Evolutionary conservation across 1,140 invertebrate genomes (phyloP).

Genomic region (Gonioctena quinquepunctata): DNA sequence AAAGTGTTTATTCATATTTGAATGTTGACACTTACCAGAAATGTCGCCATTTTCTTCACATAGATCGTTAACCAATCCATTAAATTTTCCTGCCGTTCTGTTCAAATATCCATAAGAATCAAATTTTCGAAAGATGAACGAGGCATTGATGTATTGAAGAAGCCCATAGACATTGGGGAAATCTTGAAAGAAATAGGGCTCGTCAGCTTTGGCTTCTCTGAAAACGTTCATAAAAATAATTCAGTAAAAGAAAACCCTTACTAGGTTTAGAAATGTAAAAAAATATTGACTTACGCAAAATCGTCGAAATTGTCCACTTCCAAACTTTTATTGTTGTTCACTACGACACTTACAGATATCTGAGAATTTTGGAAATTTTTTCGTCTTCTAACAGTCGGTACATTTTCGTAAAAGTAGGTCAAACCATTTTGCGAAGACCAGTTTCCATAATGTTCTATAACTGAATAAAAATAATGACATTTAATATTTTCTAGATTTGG

Average conservation of each 20-base stretch:
- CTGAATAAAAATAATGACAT: conserved; percentile 1
- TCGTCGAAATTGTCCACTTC: conserved; percentile 19
- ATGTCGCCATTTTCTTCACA: conserved; percentile 26
- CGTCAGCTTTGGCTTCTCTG: background rate
- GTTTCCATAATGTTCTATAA: conserved; percentile 6
- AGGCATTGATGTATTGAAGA: conserved; percentile 28
- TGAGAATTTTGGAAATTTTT: conserved; percentile 1
- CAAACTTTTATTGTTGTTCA: background rate
- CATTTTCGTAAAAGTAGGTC: background rate
- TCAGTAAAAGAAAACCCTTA: too few species aligned
- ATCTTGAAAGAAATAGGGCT: conserved; percentile 19
- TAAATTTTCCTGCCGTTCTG: conserved; percentile 22
- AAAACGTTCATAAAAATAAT: conserved; percentile 15
- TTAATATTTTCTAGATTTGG: too few species aligned
- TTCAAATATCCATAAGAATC: conserved; percentile 32
- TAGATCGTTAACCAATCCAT: conserved; percentile 29
- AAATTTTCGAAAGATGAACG: conserved; percentile 21
- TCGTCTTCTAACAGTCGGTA: background rate
- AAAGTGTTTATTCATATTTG: too few species aligned
- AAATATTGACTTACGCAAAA: conserved; percentile 11
- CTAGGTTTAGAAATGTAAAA: too few species aligned
- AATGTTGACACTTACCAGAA: conserved; percentile 20
- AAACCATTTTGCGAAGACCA: background rate
- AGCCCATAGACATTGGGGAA: conserved; percentile 19
- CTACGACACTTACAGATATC: background rate